These are phyloP conservation scores for Heterodera schachtii DNA, from an alignment of 1,140 invertebrate genomes.

Conservation along the genomic window DNA sequence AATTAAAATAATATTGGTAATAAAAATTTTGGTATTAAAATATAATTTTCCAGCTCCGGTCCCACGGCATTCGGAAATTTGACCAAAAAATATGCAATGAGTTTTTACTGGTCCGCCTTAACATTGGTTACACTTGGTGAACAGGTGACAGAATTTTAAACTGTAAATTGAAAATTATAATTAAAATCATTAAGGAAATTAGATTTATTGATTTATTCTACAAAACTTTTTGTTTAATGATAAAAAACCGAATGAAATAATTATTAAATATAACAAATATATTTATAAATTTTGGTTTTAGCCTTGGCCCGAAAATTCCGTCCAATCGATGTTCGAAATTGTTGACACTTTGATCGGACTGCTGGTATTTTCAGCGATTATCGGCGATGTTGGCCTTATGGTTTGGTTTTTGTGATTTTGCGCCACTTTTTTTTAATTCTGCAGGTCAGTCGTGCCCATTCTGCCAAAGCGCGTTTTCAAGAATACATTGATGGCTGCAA, in stretches of 20 bases:
- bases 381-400: conserved; percentile 79
- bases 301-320: conserved; percentile 72
- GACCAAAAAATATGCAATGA: conserved; percentile 71
- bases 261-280: neutral
- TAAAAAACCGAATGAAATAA: too few relatives aligned
- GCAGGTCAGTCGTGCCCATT: conserved; percentile 25
- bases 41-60: conserved; percentile 20
- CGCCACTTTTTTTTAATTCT: neutral
- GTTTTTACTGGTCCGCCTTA: conserved; percentile 92
- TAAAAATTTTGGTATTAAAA: too few relatives aligned
- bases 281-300: conserved; percentile 55
- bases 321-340: conserved; percentile 72
- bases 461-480: conserved; percentile 85
- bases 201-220: too few relatives aligned
- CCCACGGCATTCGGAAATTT: conserved; percentile 47
- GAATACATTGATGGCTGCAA: conserved; percentile 91
- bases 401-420: neutral
- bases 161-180: too few relatives aligned
- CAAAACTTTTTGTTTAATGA: too few relatives aligned
- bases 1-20: too few relatives aligned
- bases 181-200: too few relatives aligned
- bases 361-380: conserved; percentile 80
- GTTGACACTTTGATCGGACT: conserved; percentile 83
- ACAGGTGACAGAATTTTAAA: conserved; percentile 28
- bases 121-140: conserved; percentile 87